phyloP scores from a whole-genome alignment of 2,797 vertebrate genomes.

The Triplophysa yarkandensis region DNA sequence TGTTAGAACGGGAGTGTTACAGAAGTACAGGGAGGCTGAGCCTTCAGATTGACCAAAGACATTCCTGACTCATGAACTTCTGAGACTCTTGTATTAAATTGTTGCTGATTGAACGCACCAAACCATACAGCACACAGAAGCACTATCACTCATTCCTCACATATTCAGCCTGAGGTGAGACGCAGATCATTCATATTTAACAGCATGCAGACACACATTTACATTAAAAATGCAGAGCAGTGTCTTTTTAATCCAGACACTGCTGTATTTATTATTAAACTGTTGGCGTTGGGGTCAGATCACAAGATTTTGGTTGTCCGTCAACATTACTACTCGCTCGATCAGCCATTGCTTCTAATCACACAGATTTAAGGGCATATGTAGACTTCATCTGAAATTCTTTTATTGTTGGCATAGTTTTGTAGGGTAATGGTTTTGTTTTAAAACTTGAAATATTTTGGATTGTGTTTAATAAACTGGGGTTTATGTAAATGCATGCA shows the following conservation, averaged over 20 bases:
- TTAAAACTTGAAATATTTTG: background rate
- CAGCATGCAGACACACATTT: slow-evolving; percentile 80
- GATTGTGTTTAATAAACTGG: background rate
- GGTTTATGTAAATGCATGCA: slow-evolving; percentile 1
- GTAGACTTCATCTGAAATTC: slow-evolving; percentile 21
- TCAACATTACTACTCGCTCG: slow-evolving; percentile 65
- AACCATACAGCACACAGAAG: background rate
- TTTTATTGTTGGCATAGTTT: background rate
- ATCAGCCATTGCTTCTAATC: slow-evolving; percentile 59
- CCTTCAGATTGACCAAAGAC: slow-evolving; percentile 27
- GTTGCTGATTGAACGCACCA: slow-evolving; percentile 42
- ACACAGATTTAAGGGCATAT: slow-evolving; percentile 55
- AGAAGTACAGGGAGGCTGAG: slow-evolving; percentile 34
- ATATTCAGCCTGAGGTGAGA: slow-evolving; percentile 59
- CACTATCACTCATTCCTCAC: slow-evolving; percentile 46
- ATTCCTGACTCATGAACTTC: slow-evolving; percentile 32
- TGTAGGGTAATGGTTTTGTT: background rate
- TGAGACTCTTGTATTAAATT: slow-evolving; percentile 40
- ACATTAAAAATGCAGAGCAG: slow-evolving; percentile 80
- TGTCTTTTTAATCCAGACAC: slow-evolving; percentile 81
- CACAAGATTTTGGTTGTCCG: slow-evolving; percentile 70
- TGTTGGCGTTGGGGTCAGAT: slow-evolving; percentile 77
- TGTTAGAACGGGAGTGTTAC: slow-evolving; percentile 37
- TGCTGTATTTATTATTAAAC: slow-evolving; percentile 81
- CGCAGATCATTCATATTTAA: slow-evolving; percentile 79